Evolutionary conservation across 2,113 vertebrate species (phyloP).

Genomic region (Pleuronectes platessa): DNA sequence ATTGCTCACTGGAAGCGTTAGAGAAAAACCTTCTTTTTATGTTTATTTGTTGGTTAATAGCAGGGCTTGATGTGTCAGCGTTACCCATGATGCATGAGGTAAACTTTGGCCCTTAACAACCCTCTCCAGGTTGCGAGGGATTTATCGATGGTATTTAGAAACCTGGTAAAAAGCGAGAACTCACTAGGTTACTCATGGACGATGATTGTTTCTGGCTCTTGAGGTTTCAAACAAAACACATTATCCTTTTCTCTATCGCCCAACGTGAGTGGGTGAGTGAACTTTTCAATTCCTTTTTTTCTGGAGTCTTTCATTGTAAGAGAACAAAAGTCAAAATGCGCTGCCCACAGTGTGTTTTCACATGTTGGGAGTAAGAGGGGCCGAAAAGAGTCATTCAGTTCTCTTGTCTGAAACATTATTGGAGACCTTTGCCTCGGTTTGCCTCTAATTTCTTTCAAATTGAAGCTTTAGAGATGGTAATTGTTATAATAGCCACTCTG

Average conservation of each 20-base stretch:
- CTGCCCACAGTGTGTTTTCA: conserved; percentile 16
- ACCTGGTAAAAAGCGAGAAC: background rate
- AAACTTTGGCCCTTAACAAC: background rate
- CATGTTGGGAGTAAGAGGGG: conserved; percentile 16
- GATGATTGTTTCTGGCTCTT: conserved; percentile 15
- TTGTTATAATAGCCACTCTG: conserved; percentile 51
- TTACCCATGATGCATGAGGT: background rate
- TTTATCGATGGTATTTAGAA: background rate
- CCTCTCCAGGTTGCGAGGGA: background rate
- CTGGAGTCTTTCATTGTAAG: background rate
- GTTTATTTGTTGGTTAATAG: background rate
- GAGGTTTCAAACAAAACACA: conserved; percentile 21
- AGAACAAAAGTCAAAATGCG: conserved; percentile 28
- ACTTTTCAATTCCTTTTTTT: conserved; percentile 7
- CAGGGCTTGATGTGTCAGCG: background rate
- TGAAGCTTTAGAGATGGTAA: conserved; percentile 28
- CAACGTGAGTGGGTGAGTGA: conserved; percentile 1
- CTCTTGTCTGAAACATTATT: conserved; percentile 40
- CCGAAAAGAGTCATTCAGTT: background rate
- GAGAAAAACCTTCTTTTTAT: background rate
- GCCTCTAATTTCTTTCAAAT: conserved; percentile 32
- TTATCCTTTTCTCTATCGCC: background rate
- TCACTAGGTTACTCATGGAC: conserved; percentile 7
- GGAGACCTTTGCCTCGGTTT: conserved; percentile 32
- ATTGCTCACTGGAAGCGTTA: background rate